phyloP scores from a whole-genome alignment of 1,140 invertebrate genomes.

The Calycopis cecrops region DNA sequence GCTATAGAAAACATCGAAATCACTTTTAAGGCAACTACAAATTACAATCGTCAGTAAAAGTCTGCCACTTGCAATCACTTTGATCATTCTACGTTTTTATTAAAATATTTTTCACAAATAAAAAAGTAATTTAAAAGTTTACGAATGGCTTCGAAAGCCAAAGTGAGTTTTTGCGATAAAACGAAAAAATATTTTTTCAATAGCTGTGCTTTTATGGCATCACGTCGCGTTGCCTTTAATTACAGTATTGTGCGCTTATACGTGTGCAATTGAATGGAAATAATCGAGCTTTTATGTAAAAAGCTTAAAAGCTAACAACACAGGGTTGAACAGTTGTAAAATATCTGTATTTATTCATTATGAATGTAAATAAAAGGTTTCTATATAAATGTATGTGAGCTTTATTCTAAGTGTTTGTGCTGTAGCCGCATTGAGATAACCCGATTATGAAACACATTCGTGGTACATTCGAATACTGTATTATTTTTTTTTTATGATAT shows the following conservation, averaged over 20 bases:
- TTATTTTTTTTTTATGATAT: too few species aligned
- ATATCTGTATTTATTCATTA: neutral
- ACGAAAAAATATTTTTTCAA: conserved; percentile 11
- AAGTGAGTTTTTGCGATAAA: conserved; percentile 9
- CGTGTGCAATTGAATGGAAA: conserved; percentile 14
- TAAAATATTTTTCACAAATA: neutral
- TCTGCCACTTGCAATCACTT: too few species aligned
- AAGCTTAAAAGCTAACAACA: conserved; percentile 4
- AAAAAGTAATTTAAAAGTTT: conserved; percentile 1
- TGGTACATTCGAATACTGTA: too few species aligned
- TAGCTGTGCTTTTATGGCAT: conserved; percentile 16
- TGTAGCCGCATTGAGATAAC: too few species aligned
- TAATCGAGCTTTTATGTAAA: conserved; percentile 14
- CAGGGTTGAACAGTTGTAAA: neutral
- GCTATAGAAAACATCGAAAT: too few species aligned
- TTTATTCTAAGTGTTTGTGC: too few species aligned
- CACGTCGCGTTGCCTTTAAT: conserved; percentile 16
- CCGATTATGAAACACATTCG: too few species aligned
- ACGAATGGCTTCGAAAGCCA: neutral
- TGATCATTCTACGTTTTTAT: too few species aligned
- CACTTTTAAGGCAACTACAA: too few species aligned
- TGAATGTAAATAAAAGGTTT: too few species aligned
- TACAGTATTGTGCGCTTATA: conserved; percentile 16
- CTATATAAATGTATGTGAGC: too few species aligned
- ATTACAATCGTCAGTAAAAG: too few species aligned